Conservation (phyloP, 1,140 invertebrate species). For the Thalassaphorura encarpata region DNA sequence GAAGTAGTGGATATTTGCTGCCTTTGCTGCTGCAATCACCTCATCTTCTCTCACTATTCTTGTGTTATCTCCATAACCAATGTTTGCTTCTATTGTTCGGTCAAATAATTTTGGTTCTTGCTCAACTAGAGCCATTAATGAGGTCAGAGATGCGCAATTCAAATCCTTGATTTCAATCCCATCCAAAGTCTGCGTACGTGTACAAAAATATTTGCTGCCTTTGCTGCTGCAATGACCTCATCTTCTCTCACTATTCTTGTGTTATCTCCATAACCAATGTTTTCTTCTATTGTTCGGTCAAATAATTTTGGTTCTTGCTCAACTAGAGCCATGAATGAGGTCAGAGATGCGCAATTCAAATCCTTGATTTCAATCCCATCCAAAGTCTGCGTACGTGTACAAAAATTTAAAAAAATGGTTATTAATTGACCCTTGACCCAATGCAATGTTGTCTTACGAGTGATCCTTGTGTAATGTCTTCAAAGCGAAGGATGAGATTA, state of each 20-base stretch:
- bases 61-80: conserved; percentile 71
- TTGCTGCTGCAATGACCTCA: neutral
- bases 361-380: neutral
- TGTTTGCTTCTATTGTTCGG: conserved; percentile 53
- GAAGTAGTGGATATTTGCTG: too few relatives aligned
- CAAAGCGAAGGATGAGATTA: neutral
- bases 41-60: conserved; percentile 40
- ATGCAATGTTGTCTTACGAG: too few relatives aligned
- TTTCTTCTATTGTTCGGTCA: conserved; percentile 44
- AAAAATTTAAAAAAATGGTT: neutral
- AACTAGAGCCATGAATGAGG: neutral
- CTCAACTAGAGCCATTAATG: neutral
- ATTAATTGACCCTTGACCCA: too few relatives aligned
- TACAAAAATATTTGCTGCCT: conserved; percentile 5
- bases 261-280: conserved; percentile 79
- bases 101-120: conserved; percentile 3
- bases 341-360: neutral
- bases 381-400: neutral
- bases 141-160: neutral
- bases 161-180: neutral
- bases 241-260: conserved; percentile 42
- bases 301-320: neutral
- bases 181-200: neutral
- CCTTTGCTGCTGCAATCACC: neutral
- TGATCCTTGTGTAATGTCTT: neutral